Evolutionary conservation across 2,113 vertebrate species (phyloP).

Genomic region (Pedionomus torquatus): DNA sequence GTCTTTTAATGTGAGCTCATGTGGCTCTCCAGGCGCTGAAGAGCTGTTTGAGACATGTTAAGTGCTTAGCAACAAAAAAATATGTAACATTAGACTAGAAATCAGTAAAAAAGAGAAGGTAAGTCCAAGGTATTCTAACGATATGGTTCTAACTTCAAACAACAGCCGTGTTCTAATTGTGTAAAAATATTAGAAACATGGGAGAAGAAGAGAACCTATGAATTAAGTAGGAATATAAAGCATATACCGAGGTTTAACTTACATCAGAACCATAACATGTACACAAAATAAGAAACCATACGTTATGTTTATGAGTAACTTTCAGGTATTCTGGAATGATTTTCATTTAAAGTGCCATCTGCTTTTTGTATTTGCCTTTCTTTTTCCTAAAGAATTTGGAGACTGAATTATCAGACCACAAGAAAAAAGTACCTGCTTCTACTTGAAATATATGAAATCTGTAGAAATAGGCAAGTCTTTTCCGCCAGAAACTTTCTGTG

Average conservation of each 20-base stretch:
- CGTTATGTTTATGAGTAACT: background rate
- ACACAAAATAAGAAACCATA: background rate
- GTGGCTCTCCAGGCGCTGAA: background rate
- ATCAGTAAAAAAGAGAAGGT: background rate
- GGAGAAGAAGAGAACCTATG: background rate
- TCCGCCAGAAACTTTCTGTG: background rate
- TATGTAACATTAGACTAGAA: background rate
- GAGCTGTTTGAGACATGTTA: background rate
- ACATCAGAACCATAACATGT: background rate
- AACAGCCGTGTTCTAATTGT: background rate
- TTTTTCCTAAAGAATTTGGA: background rate
- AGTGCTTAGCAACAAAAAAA: background rate
- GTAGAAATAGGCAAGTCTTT: background rate
- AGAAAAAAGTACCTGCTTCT: constrained; percentile 32
- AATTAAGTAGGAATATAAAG: background rate
- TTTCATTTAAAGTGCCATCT: constrained; percentile 7
- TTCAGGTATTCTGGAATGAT: background rate
- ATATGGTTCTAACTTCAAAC: background rate
- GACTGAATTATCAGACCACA: background rate
- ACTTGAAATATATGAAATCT: constrained; percentile 23
- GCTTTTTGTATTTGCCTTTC: background rate
- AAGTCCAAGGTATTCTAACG: background rate
- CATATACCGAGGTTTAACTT: background rate
- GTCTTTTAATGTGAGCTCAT: background rate
- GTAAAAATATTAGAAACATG: background rate